Conservation (phyloP, 2,113 vertebrate genomes). For the Platichthys flesus region DNA sequence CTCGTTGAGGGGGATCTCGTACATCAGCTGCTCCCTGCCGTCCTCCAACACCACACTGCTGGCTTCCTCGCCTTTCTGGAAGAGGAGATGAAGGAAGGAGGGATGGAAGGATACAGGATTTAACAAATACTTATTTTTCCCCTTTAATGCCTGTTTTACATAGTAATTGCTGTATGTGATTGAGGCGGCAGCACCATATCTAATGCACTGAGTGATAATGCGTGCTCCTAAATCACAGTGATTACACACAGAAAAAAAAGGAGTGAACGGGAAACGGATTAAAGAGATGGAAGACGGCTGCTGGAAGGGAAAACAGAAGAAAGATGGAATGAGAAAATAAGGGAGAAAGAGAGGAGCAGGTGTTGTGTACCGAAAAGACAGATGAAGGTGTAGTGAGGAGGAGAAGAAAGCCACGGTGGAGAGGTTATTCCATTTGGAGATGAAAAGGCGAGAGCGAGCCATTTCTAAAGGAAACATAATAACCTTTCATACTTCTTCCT, state of each 20-base stretch:
- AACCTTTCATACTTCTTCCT: slow-evolving; percentile 78
- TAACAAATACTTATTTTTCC: background rate
- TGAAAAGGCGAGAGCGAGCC: slow-evolving; percentile 73
- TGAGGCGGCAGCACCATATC: slow-evolving; percentile 5
- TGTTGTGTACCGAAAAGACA: slow-evolving; percentile 29
- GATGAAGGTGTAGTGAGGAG: slow-evolving; percentile 12
- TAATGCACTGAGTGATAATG: background rate
- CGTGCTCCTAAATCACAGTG: slow-evolving; percentile 12
- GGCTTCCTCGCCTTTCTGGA: slow-evolving; percentile 72
- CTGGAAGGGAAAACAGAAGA: background rate
- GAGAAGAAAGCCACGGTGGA: slow-evolving; percentile 48
- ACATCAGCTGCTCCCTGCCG: slow-evolving; percentile 90
- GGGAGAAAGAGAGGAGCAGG: slow-evolving; percentile 39
- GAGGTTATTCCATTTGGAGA: slow-evolving; percentile 78
- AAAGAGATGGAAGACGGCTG: slow-evolving; percentile 25
- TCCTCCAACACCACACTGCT: slow-evolving; percentile 78
- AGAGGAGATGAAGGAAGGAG: background rate
- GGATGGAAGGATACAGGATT: background rate
- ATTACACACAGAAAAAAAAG: background rate
- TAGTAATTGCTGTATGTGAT: slow-evolving; percentile 17
- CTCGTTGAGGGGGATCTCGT: slow-evolving; percentile 94
- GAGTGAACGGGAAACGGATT: slow-evolving; percentile 22
- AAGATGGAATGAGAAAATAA: background rate
- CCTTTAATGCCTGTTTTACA: slow-evolving; percentile 33
- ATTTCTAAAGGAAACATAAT: slow-evolving; percentile 81